Percentiles rank a stretch among this genome's conserved stretches.
phyloP scores from a whole-genome alignment of 2,888 invertebrate species.

The Zygaena filipendulae region DNA sequence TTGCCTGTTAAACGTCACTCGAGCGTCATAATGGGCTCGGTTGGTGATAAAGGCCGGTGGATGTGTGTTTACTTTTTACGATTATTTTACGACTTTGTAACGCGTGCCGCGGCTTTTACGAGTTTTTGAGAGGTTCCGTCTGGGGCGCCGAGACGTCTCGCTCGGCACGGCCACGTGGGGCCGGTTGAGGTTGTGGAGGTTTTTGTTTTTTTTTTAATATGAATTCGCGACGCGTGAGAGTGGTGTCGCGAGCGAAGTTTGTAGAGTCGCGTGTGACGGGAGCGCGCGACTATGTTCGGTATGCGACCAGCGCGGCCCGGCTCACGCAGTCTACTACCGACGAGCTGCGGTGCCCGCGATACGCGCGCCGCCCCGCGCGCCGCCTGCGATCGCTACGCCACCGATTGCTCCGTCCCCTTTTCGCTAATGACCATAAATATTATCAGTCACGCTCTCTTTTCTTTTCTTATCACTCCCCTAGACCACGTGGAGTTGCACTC shows the following conservation, averaged over 20 bases:
- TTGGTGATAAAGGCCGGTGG: slow-evolving; percentile 62
- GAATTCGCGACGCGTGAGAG: slow-evolving; percentile 32
- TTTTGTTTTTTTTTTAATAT: slow-evolving; percentile 21
- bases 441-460: slow-evolving; percentile 63
- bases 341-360: slow-evolving; percentile 37
- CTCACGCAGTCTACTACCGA: slow-evolving; percentile 74
- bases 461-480: slow-evolving; percentile 55
- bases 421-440: slow-evolving; percentile 67
- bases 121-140: slow-evolving; percentile 55
- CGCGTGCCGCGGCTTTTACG: slow-evolving; percentile 65
- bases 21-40: slow-evolving; percentile 65
- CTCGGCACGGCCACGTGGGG: slow-evolving; percentile 24
- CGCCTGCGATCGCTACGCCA: slow-evolving; percentile 49
- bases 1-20: slow-evolving; percentile 67
- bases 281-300: slow-evolving; percentile 42
- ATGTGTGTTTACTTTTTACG: slow-evolving; percentile 69
- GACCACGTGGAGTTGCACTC: slow-evolving; percentile 38
- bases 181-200: too few species aligned
- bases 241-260: slow-evolving; percentile 58
- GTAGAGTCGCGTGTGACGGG: slow-evolving; percentile 42
- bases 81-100: slow-evolving; percentile 64
- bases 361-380: slow-evolving; percentile 72
- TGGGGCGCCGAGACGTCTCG: slow-evolving; percentile 43
- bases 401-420: slow-evolving; percentile 67
- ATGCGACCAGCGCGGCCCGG: slow-evolving; percentile 70